A percentile compares a stretch with the other conserved stretches of the same genome.
Conservation (phyloP, 2,888 invertebrate species). For the Hanleya hanleyi region DNA sequence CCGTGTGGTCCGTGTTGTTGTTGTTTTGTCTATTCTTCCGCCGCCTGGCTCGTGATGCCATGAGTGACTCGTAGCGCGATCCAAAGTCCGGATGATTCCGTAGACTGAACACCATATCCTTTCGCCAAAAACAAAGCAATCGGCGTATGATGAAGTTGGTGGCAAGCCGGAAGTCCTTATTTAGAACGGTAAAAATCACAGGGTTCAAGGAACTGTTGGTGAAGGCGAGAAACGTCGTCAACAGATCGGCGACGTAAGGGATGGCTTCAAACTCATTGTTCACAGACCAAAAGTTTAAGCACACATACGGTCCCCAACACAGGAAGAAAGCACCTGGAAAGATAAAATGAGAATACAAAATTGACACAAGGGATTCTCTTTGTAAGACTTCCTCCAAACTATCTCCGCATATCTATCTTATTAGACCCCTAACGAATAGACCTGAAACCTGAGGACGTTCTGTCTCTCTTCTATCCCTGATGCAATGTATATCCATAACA, state of each 20-base stretch:
- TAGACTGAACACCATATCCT: background rate
- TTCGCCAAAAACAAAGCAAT: background rate
- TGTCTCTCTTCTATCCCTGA: too few species aligned
- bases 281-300: slow-evolving; percentile 40
- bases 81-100: background rate
- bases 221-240: slow-evolving; percentile 54
- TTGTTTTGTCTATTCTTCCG: background rate
- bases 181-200: slow-evolving; percentile 51
- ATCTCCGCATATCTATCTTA: too few species aligned
- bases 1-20: background rate
- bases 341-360: background rate
- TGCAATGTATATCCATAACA: too few species aligned
- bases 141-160: slow-evolving; percentile 3
- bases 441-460: too few species aligned
- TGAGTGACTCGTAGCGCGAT: background rate
- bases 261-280: slow-evolving; percentile 37
- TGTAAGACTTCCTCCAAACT: too few species aligned
- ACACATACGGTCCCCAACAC: slow-evolving; percentile 50
- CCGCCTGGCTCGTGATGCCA: background rate
- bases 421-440: too few species aligned
- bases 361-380: too few species aligned
- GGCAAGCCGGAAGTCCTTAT: slow-evolving; percentile 46
- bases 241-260: slow-evolving; percentile 54
- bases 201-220: slow-evolving; percentile 58
- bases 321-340: slow-evolving; percentile 46